Percentiles rank a stretch among this genome's conserved stretches.
Evolutionary conservation across 2,113 vertebrate species (phyloP).

Genomic region (Seriola quinqueradiata): DNA sequence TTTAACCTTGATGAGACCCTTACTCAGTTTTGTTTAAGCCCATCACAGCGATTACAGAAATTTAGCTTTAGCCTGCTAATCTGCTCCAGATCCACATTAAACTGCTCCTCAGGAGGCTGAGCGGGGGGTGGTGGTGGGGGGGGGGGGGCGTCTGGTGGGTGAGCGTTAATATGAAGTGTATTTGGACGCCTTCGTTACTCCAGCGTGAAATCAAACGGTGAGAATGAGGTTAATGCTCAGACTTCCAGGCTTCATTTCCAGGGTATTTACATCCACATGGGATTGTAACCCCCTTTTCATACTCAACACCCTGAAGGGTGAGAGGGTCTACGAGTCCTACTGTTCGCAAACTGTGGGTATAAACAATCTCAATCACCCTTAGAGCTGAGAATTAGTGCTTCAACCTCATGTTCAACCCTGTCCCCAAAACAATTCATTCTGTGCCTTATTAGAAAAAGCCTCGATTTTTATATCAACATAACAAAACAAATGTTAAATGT

Average conservation of each 20-base stretch:
- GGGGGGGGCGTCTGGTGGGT: background rate
- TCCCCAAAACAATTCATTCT: background rate
- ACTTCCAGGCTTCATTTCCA: background rate
- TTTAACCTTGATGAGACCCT: constrained; percentile 73
- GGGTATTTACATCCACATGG: constrained; percentile 11
- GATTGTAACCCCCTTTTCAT: background rate
- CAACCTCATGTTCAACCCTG: background rate
- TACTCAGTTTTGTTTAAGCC: constrained; percentile 48
- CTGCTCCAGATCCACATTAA: constrained; percentile 69
- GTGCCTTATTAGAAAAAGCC: background rate
- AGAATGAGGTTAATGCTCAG: background rate
- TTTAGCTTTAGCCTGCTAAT: constrained; percentile 69
- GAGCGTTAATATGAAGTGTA: no score
- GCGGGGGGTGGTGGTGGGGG: background rate
- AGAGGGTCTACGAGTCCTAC: background rate
- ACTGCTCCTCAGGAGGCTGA: constrained; percentile 55
- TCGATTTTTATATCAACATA: background rate
- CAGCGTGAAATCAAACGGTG: background rate
- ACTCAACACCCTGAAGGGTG: background rate
- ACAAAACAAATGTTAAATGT: background rate
- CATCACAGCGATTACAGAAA: constrained; percentile 64
- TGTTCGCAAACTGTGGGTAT: constrained; percentile 9
- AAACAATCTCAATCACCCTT: constrained; percentile 22
- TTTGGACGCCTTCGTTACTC: constrained; percentile 15
- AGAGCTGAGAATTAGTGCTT: constrained; percentile 4